Evolutionary conservation across 1,140 invertebrate genomes (phyloP).

Genomic region (Drosophila watanabei): DNA sequence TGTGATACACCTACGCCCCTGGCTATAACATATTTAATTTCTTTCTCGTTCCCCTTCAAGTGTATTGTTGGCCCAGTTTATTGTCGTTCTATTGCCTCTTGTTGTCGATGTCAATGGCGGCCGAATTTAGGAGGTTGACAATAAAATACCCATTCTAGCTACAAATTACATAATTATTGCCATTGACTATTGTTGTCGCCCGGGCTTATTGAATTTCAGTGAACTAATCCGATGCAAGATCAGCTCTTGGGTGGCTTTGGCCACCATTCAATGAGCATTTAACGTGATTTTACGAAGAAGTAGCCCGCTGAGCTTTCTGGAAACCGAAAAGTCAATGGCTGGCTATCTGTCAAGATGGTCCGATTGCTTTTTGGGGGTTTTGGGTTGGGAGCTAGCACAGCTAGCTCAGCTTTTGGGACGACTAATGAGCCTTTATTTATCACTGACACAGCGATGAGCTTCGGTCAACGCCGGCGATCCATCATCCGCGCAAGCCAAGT

Average conservation of each 20-base stretch:
- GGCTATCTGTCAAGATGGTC: constrained; percentile 58
- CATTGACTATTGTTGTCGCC: constrained; percentile 51
- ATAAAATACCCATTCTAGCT: constrained; percentile 55
- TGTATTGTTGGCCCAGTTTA: constrained; percentile 69
- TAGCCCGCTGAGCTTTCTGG: constrained; percentile 30
- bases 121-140: constrained; percentile 36
- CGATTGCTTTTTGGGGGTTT: constrained; percentile 29
- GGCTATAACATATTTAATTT: constrained; percentile 41
- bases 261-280: constrained; percentile 22
- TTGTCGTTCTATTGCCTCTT: constrained; percentile 58
- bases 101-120: constrained; percentile 33
- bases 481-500: constrained; percentile 40
- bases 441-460: constrained; percentile 63
- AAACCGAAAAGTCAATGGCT: constrained; percentile 56
- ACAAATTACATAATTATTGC: constrained; percentile 80
- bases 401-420: constrained; percentile 33
- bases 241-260: constrained; percentile 58
- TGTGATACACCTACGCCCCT: neutral
- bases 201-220: constrained; percentile 45
- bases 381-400: constrained; percentile 10
- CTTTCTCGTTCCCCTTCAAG: constrained; percentile 40
- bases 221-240: constrained; percentile 13
- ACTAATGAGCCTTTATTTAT: constrained; percentile 80
- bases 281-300: constrained; percentile 27
- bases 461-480: constrained; percentile 52